These are phyloP conservation scores for Plemyria rubiginata DNA, from an alignment of 2,888 invertebrate genomes.

Conservation along the genomic window DNA sequence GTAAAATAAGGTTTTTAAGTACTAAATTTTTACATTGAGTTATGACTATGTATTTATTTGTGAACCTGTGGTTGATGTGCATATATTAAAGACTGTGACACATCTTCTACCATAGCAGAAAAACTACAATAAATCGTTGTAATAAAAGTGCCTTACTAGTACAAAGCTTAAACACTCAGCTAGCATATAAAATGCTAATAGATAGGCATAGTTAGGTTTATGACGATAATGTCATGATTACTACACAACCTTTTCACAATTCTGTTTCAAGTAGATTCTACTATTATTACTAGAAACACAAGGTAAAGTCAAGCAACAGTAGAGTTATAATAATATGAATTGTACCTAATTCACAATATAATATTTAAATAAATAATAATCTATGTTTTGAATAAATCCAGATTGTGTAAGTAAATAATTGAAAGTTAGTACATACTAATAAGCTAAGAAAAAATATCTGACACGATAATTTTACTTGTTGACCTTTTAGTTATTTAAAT, in stretches of 20 bases:
- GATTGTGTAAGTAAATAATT: neutral
- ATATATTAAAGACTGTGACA: slow-evolving; percentile 40
- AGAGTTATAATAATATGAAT: neutral
- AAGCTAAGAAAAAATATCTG: slow-evolving; percentile 14
- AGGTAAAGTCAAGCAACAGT: neutral
- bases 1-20: slow-evolving; percentile 72
- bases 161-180: slow-evolving; percentile 59
- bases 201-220: slow-evolving; percentile 38
- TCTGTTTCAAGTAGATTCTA: slow-evolving; percentile 8
- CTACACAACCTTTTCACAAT: slow-evolving; percentile 25
- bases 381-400: neutral
- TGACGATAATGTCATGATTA: slow-evolving; percentile 12
- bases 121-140: slow-evolving; percentile 43
- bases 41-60: slow-evolving; percentile 63
- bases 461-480: slow-evolving; percentile 17
- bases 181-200: slow-evolving; percentile 73
- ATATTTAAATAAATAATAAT: neutral
- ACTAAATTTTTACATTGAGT: slow-evolving; percentile 68
- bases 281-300: slow-evolving; percentile 2
- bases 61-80: slow-evolving; percentile 54
- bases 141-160: slow-evolving; percentile 33
- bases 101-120: slow-evolving; percentile 41
- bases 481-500: slow-evolving; percentile 31
- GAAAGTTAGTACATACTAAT: neutral
- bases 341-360: slow-evolving; percentile 1